Evolutionary conservation across 2,113 vertebrate genomes (phyloP).

Genomic region (Leptobrachium leishanense): DNA sequence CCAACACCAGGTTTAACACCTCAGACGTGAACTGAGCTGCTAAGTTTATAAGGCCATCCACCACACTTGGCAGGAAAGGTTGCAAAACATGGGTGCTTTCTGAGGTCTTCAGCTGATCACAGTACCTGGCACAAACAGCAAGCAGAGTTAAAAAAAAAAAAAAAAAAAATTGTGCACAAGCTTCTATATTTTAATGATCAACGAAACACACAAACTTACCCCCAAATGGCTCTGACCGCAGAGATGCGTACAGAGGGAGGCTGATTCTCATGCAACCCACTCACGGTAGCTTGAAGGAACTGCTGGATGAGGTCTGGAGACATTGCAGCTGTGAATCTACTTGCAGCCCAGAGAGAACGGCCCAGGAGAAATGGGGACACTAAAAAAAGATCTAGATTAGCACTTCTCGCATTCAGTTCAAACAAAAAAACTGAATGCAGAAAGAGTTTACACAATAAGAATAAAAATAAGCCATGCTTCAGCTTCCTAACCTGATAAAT

Average conservation of each 20-base stretch:
- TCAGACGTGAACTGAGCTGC: conserved; percentile 95
- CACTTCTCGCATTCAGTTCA: too few relatives aligned
- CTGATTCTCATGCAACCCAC: conserved; percentile 89
- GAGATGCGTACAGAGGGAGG: conserved; percentile 94
- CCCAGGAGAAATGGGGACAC: conserved; percentile 93
- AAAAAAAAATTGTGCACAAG: background rate
- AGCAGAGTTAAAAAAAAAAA: background rate
- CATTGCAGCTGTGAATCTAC: conserved; percentile 94
- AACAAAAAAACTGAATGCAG: background rate
- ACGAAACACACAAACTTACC: conserved; percentile 69
- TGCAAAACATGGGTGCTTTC: conserved; percentile 91
- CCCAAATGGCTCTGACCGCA: conserved; percentile 95
- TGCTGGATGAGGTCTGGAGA: conserved; percentile 96
- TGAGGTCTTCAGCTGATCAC: conserved; percentile 93
- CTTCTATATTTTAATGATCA: background rate
- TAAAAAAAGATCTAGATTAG: conserved; percentile 33
- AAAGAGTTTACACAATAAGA: background rate
- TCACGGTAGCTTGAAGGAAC: conserved; percentile 96
- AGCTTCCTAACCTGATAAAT: conserved; percentile 75
- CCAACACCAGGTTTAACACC: conserved; percentile 96
- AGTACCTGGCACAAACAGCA: conserved; percentile 74
- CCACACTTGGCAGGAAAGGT: conserved; percentile 93
- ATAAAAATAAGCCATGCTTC: background rate
- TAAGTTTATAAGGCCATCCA: conserved; percentile 91
- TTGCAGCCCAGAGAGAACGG: conserved; percentile 94